Evolutionary conservation across 2,113 vertebrate genomes (phyloP).

Genomic region (Menidia beryllina): DNA sequence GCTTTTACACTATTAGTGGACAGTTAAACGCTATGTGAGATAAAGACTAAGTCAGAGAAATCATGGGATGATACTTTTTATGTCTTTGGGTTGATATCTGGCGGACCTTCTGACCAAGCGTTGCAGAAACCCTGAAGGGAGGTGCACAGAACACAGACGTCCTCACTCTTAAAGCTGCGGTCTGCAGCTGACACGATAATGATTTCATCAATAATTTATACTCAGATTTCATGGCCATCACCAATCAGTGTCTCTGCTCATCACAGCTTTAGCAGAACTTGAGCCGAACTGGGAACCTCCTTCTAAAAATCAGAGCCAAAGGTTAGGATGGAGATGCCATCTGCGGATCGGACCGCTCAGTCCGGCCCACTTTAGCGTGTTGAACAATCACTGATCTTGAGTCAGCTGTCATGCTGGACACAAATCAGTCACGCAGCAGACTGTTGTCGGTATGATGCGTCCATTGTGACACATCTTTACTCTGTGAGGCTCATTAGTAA

Average conservation of each 20-base stretch:
- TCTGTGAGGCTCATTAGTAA: constrained; percentile 43
- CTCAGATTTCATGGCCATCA: constrained; percentile 50
- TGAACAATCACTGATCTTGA: background rate
- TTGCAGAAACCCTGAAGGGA: background rate
- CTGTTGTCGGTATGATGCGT: constrained; percentile 40
- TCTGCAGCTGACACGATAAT: constrained; percentile 55
- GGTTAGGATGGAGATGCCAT: background rate
- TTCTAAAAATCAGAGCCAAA: constrained; percentile 13
- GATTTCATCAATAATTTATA: constrained; percentile 64
- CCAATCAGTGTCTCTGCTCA: constrained; percentile 48
- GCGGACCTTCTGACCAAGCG: constrained; percentile 2
- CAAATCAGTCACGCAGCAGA: background rate
- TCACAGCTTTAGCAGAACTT: constrained; percentile 57
- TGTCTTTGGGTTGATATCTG: background rate
- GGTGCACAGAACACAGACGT: background rate
- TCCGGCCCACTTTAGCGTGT: background rate
- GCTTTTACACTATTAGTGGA: constrained; percentile 53
- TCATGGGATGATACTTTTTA: no score
- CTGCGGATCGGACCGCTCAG: background rate
- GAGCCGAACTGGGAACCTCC: constrained; percentile 40
- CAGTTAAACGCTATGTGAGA: constrained; percentile 23
- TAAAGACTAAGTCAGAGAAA: constrained; percentile 4
- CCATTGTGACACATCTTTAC: constrained; percentile 4
- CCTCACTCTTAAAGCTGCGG: background rate
- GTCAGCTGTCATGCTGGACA: background rate